Evolutionary conservation across 2,113 vertebrate species (phyloP), one percentile per base, ranked within the genome.

Genomic region (Thinocorus orbignyianus): DNA sequence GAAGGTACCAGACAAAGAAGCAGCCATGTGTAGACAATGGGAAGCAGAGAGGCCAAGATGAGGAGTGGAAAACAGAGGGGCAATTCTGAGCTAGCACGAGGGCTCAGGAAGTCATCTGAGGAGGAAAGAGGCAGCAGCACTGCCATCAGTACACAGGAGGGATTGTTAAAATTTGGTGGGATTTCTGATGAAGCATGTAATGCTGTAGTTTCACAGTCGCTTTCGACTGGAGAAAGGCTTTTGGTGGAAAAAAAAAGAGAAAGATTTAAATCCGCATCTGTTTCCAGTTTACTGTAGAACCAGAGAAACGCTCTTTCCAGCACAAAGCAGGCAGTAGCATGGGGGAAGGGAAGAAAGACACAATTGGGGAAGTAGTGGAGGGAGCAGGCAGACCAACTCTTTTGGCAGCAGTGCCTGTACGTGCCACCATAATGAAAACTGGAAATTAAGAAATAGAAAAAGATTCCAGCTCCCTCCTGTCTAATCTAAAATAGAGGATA

Each of bases 1-100:
- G 1, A 93, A 93, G 69, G 86, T 93, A 49, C n/a, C 54, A 41
- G 62, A 96, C 90, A 95, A 95, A 92, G 88, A 44, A 79, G 69
- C 73, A 79, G 82, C 61, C 86, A 65, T 88, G 77, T 82, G 77
- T 10, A 33, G 83, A 87, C 52, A 86, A 41, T 79, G 57, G 78
- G 83, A 84, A 79, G 78, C 69, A 84, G 69, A 79, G 79, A 86
- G 55, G 72, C 85, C 2, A 17, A 69, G 83, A 48, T 0, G 26
- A 79, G 83, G 52, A 79, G 31, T 61, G 70, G 81, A 81, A 93
- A 90, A 69, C 3, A 58, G 62, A 46, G 42, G 13, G 48, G 41
- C 31, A 65, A 23, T 94, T 81, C 7, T 71, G 77, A 89, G 73
- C 68, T 88, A 70, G 77, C 77, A 64, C 0, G 1, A 78, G 22